Percentiles rank a stretch among this genome's conserved stretches.
Conservation (phyloP, 1,140 invertebrate species). For the Sarcophaga bullata region DNA sequence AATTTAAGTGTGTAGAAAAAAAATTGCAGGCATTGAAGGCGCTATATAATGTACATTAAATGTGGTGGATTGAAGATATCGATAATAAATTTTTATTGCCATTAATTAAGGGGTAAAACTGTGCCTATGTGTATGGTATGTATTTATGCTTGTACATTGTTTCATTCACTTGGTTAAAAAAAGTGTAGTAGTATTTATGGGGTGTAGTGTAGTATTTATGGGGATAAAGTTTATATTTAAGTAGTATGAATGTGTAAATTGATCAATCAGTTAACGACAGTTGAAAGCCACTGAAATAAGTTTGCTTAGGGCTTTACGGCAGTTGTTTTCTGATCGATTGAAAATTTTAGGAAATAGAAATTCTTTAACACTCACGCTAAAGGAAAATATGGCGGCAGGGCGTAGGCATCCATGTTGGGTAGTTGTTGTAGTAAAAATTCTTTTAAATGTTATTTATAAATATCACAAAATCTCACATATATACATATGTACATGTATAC, state of each 20-base stretch:
- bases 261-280: background rate
- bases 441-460: background rate
- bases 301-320: background rate
- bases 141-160: no score
- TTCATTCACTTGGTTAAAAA: no score
- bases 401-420: constrained; percentile 57
- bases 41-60: no score
- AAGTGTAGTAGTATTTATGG: no score
- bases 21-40: no score
- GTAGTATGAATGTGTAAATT: background rate
- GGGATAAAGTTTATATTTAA: background rate
- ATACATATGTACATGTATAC: no score
- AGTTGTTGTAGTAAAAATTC: background rate
- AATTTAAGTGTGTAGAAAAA: no score
- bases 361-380: constrained; percentile 55
- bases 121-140: no score
- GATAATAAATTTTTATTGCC: no score
- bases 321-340: background rate
- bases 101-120: no score
- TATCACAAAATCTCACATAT: background rate
- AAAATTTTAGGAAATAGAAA: background rate
- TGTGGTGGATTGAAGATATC: no score
- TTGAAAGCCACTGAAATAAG: background rate
- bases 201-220: background rate
- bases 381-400: constrained; percentile 60